A percentile compares a stretch with the other conserved stretches of the same genome.
These are phyloP conservation scores for Orussus abietinus DNA, from an alignment of 1,140 invertebrate genomes.

Conservation along the genomic window DNA sequence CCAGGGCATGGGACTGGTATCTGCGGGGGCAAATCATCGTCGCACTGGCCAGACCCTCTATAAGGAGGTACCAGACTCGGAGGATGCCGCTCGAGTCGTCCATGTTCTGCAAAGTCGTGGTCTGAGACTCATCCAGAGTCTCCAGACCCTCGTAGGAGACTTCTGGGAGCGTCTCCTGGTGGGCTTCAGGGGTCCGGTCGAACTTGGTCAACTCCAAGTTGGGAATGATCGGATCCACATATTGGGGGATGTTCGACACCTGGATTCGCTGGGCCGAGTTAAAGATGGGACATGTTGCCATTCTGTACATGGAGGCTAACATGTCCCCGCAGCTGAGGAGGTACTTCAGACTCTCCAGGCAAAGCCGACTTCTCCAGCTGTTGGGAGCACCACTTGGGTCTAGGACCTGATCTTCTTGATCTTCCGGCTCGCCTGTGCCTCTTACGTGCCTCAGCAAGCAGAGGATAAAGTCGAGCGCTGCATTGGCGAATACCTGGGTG, in stretches of 20 bases:
- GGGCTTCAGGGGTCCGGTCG: constrained; percentile 54
- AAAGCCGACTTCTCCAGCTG: constrained; percentile 52
- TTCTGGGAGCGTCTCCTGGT: constrained; percentile 46
- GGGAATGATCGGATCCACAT: constrained; percentile 83
- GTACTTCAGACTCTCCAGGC: constrained; percentile 81
- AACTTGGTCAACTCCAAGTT: constrained; percentile 66
- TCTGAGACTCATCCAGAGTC: constrained; percentile 55
- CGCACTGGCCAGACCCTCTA: constrained; percentile 85
- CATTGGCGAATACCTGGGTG: constrained; percentile 88
- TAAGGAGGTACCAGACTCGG: constrained; percentile 84
- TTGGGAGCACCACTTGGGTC: constrained; percentile 31
- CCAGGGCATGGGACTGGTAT: constrained; percentile 82
- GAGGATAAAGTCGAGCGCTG: constrained; percentile 87
- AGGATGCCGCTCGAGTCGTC: constrained; percentile 81
- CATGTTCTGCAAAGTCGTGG: constrained; percentile 62
- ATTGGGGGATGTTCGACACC: constrained; percentile 69
- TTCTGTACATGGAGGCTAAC: constrained; percentile 86
- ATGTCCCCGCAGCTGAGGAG: constrained; percentile 82
- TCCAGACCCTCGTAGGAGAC: constrained; percentile 62
- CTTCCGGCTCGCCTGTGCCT: constrained; percentile 52
- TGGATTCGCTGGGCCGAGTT: constrained; percentile 85
- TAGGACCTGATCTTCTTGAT: constrained; percentile 22
- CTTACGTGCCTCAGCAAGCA: constrained; percentile 75
- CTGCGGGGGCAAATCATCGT: constrained; percentile 75
- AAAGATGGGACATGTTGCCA: constrained; percentile 91